Base-by-base conservation (phyloP, 2,888 invertebrate genomes). In the Perdita meconis region DNA sequence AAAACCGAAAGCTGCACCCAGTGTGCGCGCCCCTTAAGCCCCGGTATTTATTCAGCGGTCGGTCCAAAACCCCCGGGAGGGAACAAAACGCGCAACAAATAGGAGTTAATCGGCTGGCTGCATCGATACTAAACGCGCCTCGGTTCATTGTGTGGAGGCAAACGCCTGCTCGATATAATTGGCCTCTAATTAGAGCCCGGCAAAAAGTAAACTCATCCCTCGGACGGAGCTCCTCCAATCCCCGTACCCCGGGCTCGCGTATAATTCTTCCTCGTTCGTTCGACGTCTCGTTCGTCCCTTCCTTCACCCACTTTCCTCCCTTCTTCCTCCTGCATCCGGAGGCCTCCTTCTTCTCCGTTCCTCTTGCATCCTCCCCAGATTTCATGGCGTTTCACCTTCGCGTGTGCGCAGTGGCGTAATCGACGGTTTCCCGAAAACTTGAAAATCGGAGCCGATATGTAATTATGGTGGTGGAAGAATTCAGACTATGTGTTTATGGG, bases 121-220 rank as follows among this genome's bases (percentile, higher is more conserved):
- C 87, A 88, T 89, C 89, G 87, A 89, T 88, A 86, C 88, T 88
- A 88, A 88, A 85, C 81, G 87, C 84, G 83, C 84, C 47, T 47
- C 47, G 80, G 84, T 87, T 87, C 88, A 89, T 89, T 89, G 89
- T 89, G 89, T 86, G 84, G 83, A 83, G 86, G 86, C 84, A 87
- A 89, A 89, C 89, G 89, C 88, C 89, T 89, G 89, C 88, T 87
- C 88, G 86, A 88, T 89, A 89, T 89, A 89, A 89, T 89, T 89
- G 89, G 89, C 83, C 89, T 86, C 89, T 89, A 89, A 89, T 89
- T 89, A 89, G 88, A 86, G 75, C 75, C 80, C 76, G 75, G 76
- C 80, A 84, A 84, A 75, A 84, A 84, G 84, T 85, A 73, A 83
- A 85, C 84, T 86, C 81, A 82, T 79, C 74, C 68, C 69, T 59